Base-by-base conservation (phyloP, 2,888 invertebrate species). In the Meta bourneti region DNA sequence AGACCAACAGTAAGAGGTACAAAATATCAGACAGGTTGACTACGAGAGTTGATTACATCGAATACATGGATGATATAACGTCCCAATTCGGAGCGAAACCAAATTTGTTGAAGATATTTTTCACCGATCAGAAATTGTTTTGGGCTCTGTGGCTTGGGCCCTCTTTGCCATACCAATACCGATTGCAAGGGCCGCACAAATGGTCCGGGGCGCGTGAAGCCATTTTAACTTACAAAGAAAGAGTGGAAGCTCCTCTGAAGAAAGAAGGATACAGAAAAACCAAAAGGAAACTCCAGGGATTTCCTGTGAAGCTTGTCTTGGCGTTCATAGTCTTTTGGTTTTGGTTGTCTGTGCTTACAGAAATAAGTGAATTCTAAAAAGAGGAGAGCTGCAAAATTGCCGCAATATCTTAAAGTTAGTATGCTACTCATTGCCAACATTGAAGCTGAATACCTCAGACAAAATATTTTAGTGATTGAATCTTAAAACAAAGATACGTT, bases 41-140 rank as follows among this genome's bases (percentile, higher is more conserved):
- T 49, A 92, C 93, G 7, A 89, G 93, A 70, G 93, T 93, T 34
- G 92, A 93, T 91, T 93, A 93, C 79, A 93, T 93, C 9, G 89
- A 90, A n/a, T 95, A 94, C 92, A 95, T 95, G 95, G 95, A 95
- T 93, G 95, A 95, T 87, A 93, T 96, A 91, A 95, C 95, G 5
- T 93, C 94, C n/a, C 80, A 95, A 8, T 93, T 95, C 69, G 95
- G 95, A n/a, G 95, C 94, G 91, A 94, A 94, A 89, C 95, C 95
- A 0, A 93, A 95, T 92, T 83, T 95, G 54, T 88, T 94, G 94
- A 94, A 94, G 93, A 93, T 94, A 34, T 90, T 94, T 71, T 85
- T 94, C 81, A 93, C 94, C 49, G 94, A 94, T 78, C 94, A 93
- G 0, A 72, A 86, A 20, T 91, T 94, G 7, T 94, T 94, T 5